Percentiles rank a stretch among this genome's conserved stretches.
phyloP scores from a whole-genome alignment of 2,888 invertebrate species.

The Netelia fuscicornis region DNA sequence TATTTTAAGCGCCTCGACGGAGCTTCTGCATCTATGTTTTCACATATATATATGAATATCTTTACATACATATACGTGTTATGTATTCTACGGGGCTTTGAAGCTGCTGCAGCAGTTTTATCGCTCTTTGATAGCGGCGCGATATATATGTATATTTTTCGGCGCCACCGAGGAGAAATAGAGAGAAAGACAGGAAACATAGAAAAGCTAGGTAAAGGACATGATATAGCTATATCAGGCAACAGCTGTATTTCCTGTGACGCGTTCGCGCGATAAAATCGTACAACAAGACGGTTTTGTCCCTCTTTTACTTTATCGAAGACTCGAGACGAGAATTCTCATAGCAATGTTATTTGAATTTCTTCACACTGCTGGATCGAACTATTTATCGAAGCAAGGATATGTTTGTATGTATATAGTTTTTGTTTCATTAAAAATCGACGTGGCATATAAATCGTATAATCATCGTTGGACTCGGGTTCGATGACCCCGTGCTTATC shows the following conservation, averaged over 20 bases:
- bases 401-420: neutral
- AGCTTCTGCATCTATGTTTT: constrained; percentile 7
- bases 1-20: constrained; percentile 39
- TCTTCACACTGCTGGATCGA: neutral
- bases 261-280: neutral
- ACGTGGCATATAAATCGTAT: neutral
- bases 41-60: neutral
- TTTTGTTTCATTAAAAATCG: neutral
- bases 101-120: constrained; percentile 37
- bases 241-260: constrained; percentile 28
- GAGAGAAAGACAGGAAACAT: constrained; percentile 1
- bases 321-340: neutral
- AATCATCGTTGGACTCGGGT: neutral
- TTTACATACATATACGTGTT: neutral
- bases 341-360: too few relatives aligned
- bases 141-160: constrained; percentile 19
- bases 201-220: constrained; percentile 8
- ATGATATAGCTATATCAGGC: constrained; percentile 8
- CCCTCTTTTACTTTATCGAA: constrained; percentile 9
- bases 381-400: neutral
- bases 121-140: constrained; percentile 49
- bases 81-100: neutral
- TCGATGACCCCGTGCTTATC: neutral
- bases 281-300: constrained; percentile 1
- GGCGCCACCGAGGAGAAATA: neutral